phyloP scores from a whole-genome alignment of 2,797 vertebrate genomes.

The Microchirus variegatus region DNA sequence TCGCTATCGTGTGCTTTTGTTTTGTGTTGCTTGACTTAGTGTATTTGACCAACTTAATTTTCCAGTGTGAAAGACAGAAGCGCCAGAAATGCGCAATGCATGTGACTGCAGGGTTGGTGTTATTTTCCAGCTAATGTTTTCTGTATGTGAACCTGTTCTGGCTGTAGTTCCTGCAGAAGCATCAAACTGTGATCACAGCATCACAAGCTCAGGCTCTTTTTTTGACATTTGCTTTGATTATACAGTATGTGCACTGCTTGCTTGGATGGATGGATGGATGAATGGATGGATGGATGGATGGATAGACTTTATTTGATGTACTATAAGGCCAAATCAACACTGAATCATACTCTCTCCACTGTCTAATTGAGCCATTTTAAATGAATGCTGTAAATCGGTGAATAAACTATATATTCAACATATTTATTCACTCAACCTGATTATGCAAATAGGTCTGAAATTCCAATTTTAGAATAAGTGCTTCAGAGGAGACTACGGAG shows the following conservation, averaged over 20 bases:
- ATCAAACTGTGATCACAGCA: conserved; percentile 48
- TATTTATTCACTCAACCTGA: conserved; percentile 24
- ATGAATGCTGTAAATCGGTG: conserved; percentile 25
- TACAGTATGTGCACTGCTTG: conserved; percentile 36
- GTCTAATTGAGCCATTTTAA: conserved; percentile 6
- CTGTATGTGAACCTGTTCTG: conserved; percentile 24
- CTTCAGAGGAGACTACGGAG: background rate
- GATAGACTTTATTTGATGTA: no score
- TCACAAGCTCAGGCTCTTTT: conserved; percentile 41
- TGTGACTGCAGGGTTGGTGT: conserved; percentile 45
- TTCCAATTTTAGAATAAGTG: conserved; percentile 7
- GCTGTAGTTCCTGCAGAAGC: conserved; percentile 42
- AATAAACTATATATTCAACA: conserved; percentile 26
- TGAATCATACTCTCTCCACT: background rate
- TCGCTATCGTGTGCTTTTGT: background rate
- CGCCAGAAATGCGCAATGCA: conserved; percentile 27
- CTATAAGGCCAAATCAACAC: background rate
- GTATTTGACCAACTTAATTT: conserved; percentile 17
- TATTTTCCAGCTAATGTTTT: conserved; percentile 27
- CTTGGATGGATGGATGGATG: background rate
- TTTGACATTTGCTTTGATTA: conserved; percentile 63
- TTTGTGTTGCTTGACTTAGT: conserved; percentile 7
- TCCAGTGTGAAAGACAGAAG: conserved; percentile 22
- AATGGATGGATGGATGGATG: no score
- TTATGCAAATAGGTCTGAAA: conserved; percentile 34